Conservation (phyloP, 2,797 vertebrate genomes). For the Pseudochirops corinnae region DNA sequence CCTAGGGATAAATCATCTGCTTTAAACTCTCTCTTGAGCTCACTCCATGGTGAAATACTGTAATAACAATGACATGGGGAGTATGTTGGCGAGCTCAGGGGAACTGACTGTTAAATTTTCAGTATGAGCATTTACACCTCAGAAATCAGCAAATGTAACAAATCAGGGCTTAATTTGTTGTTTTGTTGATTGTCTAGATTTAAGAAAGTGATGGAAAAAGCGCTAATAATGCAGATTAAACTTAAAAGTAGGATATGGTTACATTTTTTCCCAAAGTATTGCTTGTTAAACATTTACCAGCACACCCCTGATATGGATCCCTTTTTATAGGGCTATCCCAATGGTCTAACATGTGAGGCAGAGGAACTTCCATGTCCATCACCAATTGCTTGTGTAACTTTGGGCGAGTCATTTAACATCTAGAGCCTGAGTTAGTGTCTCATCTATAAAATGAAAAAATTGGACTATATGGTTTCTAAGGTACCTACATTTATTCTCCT, state of each 20-base stretch:
- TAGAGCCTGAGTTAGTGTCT: neutral
- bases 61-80: neutral
- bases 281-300: neutral
- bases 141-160: neutral
- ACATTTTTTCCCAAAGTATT: neutral
- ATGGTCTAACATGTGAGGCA: neutral
- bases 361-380: neutral
- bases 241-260: neutral
- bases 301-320: neutral
- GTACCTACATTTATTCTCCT: neutral
- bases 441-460: neutral
- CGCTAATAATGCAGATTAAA: neutral
- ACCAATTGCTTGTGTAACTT: neutral
- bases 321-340: neutral
- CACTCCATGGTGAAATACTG: neutral
- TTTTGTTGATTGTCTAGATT: neutral
- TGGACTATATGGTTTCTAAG: neutral
- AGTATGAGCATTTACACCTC: neutral
- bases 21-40: neutral
- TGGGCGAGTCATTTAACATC: neutral
- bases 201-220: neutral
- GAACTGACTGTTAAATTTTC: neutral
- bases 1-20: neutral
- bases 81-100: neutral
- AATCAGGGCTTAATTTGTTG: neutral